These are phyloP conservation scores for Sternotherus odoratus DNA, from an alignment of 2,797 vertebrate species.

Conservation along the genomic window DNA sequence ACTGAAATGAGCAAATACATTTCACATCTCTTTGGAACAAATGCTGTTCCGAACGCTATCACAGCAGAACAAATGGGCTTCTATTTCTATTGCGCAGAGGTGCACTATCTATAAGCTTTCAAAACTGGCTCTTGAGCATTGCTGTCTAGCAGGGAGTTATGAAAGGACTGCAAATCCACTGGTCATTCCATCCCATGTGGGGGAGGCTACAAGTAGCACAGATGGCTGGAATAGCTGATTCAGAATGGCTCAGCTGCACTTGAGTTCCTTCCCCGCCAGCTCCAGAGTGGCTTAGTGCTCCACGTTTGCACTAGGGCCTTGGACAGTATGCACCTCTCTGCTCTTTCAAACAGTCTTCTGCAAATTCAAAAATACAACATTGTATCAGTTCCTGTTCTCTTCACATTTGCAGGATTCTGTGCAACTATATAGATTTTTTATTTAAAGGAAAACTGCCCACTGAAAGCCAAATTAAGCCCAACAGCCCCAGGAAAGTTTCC, in stretches of 20 bases:
- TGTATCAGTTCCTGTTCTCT: background rate
- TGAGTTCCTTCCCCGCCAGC: background rate
- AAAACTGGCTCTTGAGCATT: background rate
- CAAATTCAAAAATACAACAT: background rate
- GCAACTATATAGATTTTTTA: background rate
- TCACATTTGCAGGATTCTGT: background rate
- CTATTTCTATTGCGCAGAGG: background rate
- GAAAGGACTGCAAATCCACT: background rate
- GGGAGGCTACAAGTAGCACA: background rate
- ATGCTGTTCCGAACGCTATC: background rate
- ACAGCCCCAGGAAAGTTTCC: fast-evolving
- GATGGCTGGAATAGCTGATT: background rate
- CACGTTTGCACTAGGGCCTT: fast-evolving
- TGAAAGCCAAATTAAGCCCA: background rate
- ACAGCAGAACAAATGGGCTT: background rate
- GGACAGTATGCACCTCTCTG: background rate
- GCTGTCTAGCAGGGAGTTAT: background rate
- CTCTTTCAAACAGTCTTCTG: background rate
- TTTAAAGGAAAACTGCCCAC: background rate
- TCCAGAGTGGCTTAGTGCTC: fast-evolving
- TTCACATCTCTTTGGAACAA: background rate
- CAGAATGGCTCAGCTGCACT: background rate
- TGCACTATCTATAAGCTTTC: background rate
- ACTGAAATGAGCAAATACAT: background rate
- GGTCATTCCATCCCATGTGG: fast-evolving